Evolutionary conservation across 1,140 invertebrate species (phyloP), one percentile per base, ranked within the genome.

Genomic region (Hylaeus anthracinus): DNA sequence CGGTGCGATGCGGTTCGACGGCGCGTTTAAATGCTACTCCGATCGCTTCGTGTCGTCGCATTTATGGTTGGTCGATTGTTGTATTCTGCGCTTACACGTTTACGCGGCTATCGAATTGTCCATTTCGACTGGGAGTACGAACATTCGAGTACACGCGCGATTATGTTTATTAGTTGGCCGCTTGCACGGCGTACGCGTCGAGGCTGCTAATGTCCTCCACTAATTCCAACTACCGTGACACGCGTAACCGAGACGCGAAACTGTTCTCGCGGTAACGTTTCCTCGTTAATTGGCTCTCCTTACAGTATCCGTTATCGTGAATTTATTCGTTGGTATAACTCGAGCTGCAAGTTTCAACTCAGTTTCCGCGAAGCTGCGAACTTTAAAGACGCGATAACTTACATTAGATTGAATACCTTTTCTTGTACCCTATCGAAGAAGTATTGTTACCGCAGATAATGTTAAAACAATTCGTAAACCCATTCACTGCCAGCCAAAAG

Each of bases 131-230:
- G 60, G 51, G 63, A 69, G 3, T 56, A 72, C 74, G 66, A 39
- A 48, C 83, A 63, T 70, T 79, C 82, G 65, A 73, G 75, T 73
- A 79, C 82, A 72, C 63, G 45, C 45, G 65, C 72, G 83, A 83
- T 84, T 78, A 83, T 61, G 82, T 84, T 84, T 84, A 84, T 84
- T 84, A 74, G 83, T 41, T 12, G 66, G 37, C 37, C 45, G 14
- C 56, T 51, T 43, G 45, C 15, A n/a, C 48, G 26, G 58, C 58
- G 15, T 45, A 69, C 58, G 58, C 43, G 67, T 78, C 75, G 14
- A 26, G 5, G 45, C 39, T 37, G 58, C 67, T 78, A 72, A 78
- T 63, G 58, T 63, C 45, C 45, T 72, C 48, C 75, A 15, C 67
- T 72, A 78, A 78, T 78, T 72, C 58, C 10, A 15, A 14, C 37